Percentiles rank a stretch among this genome's conserved stretches.
Conservation (phyloP, 1,140 invertebrate genomes). For the Drosophila neocordata region DNA sequence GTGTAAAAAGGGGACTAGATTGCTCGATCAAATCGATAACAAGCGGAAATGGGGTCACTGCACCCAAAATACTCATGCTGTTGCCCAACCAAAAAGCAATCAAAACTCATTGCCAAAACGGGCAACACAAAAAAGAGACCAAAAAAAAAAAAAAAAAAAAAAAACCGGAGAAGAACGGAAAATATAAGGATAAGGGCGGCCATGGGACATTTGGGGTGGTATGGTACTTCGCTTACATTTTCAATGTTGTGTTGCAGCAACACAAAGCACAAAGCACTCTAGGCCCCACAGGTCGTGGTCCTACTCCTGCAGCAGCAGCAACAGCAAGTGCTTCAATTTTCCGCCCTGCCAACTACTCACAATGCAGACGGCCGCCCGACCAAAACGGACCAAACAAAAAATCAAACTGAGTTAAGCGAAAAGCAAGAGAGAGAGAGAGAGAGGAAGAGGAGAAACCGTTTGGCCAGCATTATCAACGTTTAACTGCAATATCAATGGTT, state of each 20-base stretch:
- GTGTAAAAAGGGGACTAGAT: neutral
- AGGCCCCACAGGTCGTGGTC: conserved; percentile 23
- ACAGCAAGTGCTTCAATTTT: conserved; percentile 74
- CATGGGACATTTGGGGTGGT: neutral
- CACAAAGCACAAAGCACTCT: conserved; percentile 42
- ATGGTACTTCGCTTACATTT: conserved; percentile 47
- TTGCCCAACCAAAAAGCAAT: conserved; percentile 72
- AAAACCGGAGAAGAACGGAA: conserved; percentile 6
- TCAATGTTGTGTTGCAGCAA: conserved; percentile 60
- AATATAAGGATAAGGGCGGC: conserved; percentile 26
- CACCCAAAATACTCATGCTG: conserved; percentile 64
- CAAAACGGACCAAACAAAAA: conserved; percentile 33
- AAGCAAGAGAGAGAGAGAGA: neutral
- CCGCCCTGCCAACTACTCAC: conserved; percentile 68
- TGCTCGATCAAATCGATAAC: conserved; percentile 69
- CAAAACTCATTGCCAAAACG: conserved; percentile 79
- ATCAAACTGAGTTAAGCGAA: too few relatives aligned
- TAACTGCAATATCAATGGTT: conserved; percentile 69
- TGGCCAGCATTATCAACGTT: conserved; percentile 70
- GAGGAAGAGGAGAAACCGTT: conserved; percentile 27
- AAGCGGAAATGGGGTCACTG: conserved; percentile 78
- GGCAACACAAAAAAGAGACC: conserved; percentile 27
- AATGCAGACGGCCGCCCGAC: conserved; percentile 17
- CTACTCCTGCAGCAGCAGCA: conserved; percentile 22
- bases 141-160: conserved; percentile 32